Base-by-base conservation (phyloP, 2,113 vertebrate species). In the Opisthocomus hoazin region DNA sequence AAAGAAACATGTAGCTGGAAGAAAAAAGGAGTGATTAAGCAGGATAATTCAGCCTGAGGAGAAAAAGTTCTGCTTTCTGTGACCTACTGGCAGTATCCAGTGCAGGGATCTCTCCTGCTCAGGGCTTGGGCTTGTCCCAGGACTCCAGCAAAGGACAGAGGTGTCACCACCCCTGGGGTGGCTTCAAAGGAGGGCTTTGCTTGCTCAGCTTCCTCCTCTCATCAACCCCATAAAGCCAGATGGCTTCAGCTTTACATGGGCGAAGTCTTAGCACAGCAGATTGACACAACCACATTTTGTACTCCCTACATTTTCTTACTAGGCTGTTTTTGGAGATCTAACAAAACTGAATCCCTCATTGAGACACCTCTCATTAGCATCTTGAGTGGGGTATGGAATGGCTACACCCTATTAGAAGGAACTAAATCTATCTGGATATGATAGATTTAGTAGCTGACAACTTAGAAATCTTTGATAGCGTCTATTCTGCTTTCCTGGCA, bases 111-210 rank as follows among this genome's bases (percentile, higher is more conserved):
- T 82, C 50, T 82, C 36, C n/a, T 45, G 16, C 30, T 17, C 5
- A 0, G 2, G 12, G 18, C 3, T 12, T 6, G 36, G 30, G 18
- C 63, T 91, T 60, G 15, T 71, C 51, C 32, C n/a, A 29, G 18
- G 22, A 14, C 32, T 71, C 32, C 41, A 81, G 45, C 10, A 56
- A 58, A 61, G 53, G 32, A 64, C 13, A 61, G 23, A 57, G 12
- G 6, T 53, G 22, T 37, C 2, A 1, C 15, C 12, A 11, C 5
- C 15, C n/a, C n/a, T 34, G 14, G 16, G 11, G 2, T 79, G 20
- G 30, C n/a, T 85, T 37, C 32, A 56, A 17, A 11, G 43, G 16
- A 70, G 6, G 15, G 7, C 34, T 90, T 77, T 74, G 3, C 18
- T 91, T 4, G 1, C 43, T 81, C 56, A 36, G 7, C 5, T 78